phyloP scores from a whole-genome alignment of 2,113 vertebrate species.

The Mus pahari region DNA sequence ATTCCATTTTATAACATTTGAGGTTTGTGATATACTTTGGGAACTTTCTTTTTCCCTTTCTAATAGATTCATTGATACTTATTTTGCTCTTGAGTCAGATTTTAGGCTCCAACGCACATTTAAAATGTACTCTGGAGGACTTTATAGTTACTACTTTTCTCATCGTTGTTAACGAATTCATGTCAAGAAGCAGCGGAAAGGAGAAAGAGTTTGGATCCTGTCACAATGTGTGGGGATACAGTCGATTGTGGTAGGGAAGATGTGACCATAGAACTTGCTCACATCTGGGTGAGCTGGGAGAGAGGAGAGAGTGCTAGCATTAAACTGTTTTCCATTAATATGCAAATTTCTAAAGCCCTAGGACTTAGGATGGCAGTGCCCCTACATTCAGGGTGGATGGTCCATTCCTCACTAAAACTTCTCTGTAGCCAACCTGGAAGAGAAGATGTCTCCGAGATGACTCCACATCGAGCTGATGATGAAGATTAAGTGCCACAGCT shows the following conservation, averaged over 20 bases:
- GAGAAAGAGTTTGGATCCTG: not conserved
- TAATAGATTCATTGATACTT: not conserved
- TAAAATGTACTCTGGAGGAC: not conserved
- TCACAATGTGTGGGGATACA: not conserved
- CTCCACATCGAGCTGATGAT: not conserved
- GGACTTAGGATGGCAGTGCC: too few species aligned
- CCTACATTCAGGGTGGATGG: not conserved
- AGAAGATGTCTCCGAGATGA: not conserved
- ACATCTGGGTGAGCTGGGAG: too few species aligned
- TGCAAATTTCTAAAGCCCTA: not conserved
- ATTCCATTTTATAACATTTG: not conserved
- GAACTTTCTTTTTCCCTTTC: not conserved
- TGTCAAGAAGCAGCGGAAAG: not conserved
- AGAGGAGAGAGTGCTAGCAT: too few species aligned
- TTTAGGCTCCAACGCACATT: not conserved
- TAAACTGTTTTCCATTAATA: not conserved
- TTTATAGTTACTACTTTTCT: not conserved
- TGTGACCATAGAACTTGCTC: not conserved
- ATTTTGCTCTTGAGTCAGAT: not conserved
- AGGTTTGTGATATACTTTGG: not conserved
- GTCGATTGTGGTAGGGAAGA: not conserved
- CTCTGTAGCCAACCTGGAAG: not conserved
- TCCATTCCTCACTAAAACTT: not conserved
- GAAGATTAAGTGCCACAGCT: not conserved
- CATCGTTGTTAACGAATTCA: not conserved